Percentiles rank a stretch among this genome's conserved stretches.
phyloP scores from a whole-genome alignment of 2,888 invertebrate species.

The Limnephilus auricula region DNA sequence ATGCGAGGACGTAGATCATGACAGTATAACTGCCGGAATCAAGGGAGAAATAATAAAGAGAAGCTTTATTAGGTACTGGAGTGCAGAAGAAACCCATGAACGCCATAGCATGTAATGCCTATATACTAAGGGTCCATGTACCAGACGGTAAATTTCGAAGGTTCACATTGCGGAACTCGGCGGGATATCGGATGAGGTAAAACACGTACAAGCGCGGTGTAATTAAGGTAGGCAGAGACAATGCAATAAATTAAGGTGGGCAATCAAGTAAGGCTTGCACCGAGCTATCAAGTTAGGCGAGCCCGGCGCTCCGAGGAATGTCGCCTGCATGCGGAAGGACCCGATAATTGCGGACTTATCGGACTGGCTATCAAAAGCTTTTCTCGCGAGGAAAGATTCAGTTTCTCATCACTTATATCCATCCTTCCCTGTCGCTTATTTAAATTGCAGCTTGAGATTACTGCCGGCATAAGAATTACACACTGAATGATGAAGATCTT shows the following conservation, averaged over 20 bases:
- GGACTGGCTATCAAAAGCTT: not conserved
- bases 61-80: not conserved
- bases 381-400: not conserved
- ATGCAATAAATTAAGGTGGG: constrained; percentile 35
- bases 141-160: not conserved
- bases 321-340: constrained; percentile 31
- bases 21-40: not conserved
- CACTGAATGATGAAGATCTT: not conserved
- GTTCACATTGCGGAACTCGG: constrained; percentile 15
- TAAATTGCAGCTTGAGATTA: not conserved
- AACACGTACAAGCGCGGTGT: not conserved
- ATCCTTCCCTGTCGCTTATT: not conserved
- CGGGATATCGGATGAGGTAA: constrained; percentile 22
- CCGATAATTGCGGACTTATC: constrained; percentile 29
- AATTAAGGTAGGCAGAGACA: constrained; percentile 41
- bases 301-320: constrained; percentile 14
- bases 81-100: not conserved
- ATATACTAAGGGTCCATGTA: not conserved
- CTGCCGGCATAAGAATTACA: no score
- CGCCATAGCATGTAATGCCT: not conserved
- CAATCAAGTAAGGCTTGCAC: constrained; percentile 2
- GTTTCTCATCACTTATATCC: not conserved
- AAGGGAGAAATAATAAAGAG: not conserved
- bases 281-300: constrained; percentile 28
- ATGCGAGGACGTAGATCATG: not conserved